These are phyloP conservation scores for Nothoprocta perdicaria DNA, from an alignment of 2,113 vertebrate species.

Conservation along the genomic window DNA sequence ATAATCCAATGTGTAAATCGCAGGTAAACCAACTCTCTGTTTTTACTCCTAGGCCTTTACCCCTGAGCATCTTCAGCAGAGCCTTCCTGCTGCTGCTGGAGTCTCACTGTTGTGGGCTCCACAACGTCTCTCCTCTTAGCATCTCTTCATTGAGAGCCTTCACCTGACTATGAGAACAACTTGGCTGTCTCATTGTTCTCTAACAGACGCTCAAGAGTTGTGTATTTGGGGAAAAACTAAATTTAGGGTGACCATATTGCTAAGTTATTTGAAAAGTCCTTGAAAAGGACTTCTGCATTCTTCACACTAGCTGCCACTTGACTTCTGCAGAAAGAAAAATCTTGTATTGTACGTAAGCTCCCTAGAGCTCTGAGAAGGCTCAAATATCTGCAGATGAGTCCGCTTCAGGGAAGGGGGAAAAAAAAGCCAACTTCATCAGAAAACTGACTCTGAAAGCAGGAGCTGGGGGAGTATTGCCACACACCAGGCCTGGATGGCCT, in stretches of 20 bases:
- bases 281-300: fast-evolving
- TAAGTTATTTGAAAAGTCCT: background rate
- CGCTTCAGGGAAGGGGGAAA: background rate
- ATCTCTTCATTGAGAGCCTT: background rate
- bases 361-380: background rate
- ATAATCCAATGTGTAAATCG: background rate
- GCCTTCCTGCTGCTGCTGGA: background rate
- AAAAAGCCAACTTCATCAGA: background rate
- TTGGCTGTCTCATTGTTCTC: background rate
- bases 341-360: background rate
- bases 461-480: background rate
- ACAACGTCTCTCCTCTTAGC: background rate
- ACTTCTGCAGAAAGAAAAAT: background rate
- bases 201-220: background rate
- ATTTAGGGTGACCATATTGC: background rate
- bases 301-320: background rate
- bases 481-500: background rate
- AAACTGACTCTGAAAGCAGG: fast-evolving
- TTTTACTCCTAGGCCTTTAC: background rate
- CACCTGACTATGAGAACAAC: background rate
- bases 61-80: background rate
- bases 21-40: background rate
- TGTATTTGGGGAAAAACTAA: background rate
- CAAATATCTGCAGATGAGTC: background rate
- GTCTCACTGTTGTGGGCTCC: background rate